Percentiles rank a stretch among this genome's conserved stretches.
phyloP scores from a whole-genome alignment of 2,113 vertebrate genomes.

The Channa maculata region DNA sequence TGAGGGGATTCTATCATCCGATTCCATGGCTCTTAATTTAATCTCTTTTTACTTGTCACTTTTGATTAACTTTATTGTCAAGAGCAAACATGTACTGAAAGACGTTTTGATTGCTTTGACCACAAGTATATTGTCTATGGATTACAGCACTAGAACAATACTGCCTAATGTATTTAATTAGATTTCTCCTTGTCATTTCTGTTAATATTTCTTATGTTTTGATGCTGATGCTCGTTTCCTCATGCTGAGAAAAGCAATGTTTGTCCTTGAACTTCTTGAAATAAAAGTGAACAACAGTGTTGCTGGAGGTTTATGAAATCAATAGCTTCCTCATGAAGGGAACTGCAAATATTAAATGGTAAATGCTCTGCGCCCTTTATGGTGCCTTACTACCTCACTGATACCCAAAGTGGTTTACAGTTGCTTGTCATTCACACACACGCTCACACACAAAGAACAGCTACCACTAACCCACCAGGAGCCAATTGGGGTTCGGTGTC shows the following conservation, averaged over 20 bases:
- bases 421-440: no score
- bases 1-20: conserved; percentile 59
- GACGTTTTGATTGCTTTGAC: conserved; percentile 46
- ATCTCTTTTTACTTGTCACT: conserved; percentile 37
- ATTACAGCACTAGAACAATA: not conserved
- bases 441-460: no score
- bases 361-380: no score
- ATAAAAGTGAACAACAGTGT: conserved; percentile 8
- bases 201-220: conserved; percentile 8
- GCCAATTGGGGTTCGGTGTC: no score
- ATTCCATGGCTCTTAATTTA: conserved; percentile 53
- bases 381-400: no score
- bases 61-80: conserved; percentile 54
- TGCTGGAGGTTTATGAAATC: conserved; percentile 13
- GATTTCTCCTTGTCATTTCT: not conserved
- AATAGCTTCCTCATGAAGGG: no score
- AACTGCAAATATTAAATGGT: no score
- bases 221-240: conserved; percentile 19
- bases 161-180: not conserved
- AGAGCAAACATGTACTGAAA: conserved; percentile 26
- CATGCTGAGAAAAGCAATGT: conserved; percentile 24
- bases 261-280: conserved; percentile 60
- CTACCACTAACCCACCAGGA: no score
- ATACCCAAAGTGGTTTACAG: no score
- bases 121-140: conserved; percentile 8